Conservation (phyloP, 2,113 vertebrate species). For the Irena cyanogastra region DNA sequence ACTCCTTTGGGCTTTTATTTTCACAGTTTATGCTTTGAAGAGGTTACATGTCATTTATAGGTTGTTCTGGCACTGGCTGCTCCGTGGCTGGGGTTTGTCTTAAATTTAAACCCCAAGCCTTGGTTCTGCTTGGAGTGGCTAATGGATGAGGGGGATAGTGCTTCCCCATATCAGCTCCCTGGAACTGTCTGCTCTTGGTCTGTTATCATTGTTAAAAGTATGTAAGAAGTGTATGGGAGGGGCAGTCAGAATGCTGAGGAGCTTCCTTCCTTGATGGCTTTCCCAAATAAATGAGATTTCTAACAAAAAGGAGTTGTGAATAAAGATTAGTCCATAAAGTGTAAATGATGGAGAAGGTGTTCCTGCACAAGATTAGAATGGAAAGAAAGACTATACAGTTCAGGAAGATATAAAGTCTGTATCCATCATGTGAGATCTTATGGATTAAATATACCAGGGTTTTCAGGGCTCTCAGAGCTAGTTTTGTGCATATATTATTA, state of each 20-base stretch:
- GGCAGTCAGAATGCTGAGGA: background rate
- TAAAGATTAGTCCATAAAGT: background rate
- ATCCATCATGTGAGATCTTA: background rate
- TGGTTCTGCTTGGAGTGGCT: background rate
- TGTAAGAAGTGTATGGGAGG: background rate
- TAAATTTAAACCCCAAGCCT: background rate
- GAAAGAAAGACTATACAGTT: background rate
- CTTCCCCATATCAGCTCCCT: background rate
- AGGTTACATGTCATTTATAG: background rate
- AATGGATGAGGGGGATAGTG: background rate
- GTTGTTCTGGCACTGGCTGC: background rate
- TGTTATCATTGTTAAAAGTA: background rate
- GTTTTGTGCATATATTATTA: background rate
- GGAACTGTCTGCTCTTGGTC: background rate
- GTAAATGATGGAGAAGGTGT: background rate
- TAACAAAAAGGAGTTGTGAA: background rate
- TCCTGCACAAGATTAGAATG: background rate
- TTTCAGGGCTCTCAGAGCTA: background rate
- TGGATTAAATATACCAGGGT: background rate
- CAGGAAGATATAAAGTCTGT: background rate
- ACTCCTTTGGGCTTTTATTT: background rate
- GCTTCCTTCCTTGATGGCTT: background rate
- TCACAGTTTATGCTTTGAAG: background rate
- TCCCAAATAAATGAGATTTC: background rate
- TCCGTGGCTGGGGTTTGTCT: background rate